These are phyloP conservation scores for Eristalinus sepulchralis DNA, from an alignment of 2,888 invertebrate species.

Conservation along the genomic window DNA sequence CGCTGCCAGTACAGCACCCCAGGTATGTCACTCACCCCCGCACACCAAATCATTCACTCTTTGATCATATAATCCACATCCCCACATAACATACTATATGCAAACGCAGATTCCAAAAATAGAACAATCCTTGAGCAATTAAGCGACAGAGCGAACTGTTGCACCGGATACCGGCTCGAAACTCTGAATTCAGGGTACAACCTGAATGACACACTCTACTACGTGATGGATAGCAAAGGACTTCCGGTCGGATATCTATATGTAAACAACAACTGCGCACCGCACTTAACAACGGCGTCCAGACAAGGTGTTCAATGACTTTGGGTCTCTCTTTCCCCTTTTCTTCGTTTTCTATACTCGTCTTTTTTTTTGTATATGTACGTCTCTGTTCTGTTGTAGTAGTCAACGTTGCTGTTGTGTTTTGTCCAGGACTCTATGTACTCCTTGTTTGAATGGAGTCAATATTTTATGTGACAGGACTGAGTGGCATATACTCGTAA, in stretches of 20 bases:
- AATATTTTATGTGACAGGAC: no score
- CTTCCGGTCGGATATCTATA: conserved; percentile 28
- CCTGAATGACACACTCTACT: not conserved
- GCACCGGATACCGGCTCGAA: conserved; percentile 34
- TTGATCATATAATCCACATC: conserved; percentile 42
- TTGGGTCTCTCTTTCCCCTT: conserved; percentile 2
- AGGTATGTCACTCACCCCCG: conserved; percentile 80
- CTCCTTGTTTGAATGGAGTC: not conserved
- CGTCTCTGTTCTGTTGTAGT: conserved; percentile 55
- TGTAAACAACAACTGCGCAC: conserved; percentile 39
- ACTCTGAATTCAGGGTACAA: conserved; percentile 21
- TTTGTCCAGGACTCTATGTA: not conserved
- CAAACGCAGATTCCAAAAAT: not conserved
- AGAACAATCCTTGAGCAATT: conserved; percentile 23
- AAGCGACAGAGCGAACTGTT: conserved; percentile 46
- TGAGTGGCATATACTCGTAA: no score
- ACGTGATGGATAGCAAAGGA: conserved; percentile 28
- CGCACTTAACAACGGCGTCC: conserved; percentile 5
- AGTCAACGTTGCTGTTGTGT: not conserved
- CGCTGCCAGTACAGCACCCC: conserved; percentile 82
- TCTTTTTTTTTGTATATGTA: not conserved
- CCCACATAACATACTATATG: not conserved
- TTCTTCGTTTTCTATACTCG: not conserved
- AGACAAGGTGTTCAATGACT: conserved; percentile 54
- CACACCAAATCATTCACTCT: not conserved